Base-by-base conservation (phyloP, 2,113 vertebrate species). In the Reinhardtius hippoglossoides region DNA sequence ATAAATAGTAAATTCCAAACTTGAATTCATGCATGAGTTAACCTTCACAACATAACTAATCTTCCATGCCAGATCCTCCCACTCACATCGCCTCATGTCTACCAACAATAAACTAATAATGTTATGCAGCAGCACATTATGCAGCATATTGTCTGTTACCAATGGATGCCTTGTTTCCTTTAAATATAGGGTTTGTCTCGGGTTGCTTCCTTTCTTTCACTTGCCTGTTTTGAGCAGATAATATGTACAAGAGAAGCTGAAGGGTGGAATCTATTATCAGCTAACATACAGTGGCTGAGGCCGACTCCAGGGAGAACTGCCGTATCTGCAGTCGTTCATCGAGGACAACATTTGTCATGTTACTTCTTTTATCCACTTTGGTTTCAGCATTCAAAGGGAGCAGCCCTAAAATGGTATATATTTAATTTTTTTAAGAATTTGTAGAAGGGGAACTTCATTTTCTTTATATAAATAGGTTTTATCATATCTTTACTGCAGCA, bases 221-320 rank as follows among this genome's bases (percentile, higher is more conserved):
- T 77, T 71, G 85, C 59, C 88, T 89, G 89, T 82, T 87, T 74
- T 50, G 50, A 69, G 80, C 40, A 90, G 93, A 93, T 92, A 93
- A 88, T 79, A 62, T 71, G 72, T 64, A 57, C 27, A 35, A 70
- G 69, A 61, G 60, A 80, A 78, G 81, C 55, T 63, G 79, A 81
- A 59, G 63, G 67, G 59, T 10, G 73, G 57, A 58, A 26, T 78
- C 15, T 74, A 74, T 82, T 76, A 67, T 66, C 23, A 72, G 78
- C 80, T 83, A 84, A 83, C 74, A 44, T 26, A 54, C 35, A 61
- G 67, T 57, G n/a, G 67, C 62, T 78, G 46, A 70, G 85, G 70
- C 71, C 74, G 75, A 85, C 84, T 87, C 68, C 46, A 67, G 67
- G 66, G 74, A 77, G 37, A 63, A 40, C 46, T 52, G 71, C 24